Evolutionary conservation across 2,113 vertebrate species (phyloP).

Genomic region (Thomomys bottae): DNA sequence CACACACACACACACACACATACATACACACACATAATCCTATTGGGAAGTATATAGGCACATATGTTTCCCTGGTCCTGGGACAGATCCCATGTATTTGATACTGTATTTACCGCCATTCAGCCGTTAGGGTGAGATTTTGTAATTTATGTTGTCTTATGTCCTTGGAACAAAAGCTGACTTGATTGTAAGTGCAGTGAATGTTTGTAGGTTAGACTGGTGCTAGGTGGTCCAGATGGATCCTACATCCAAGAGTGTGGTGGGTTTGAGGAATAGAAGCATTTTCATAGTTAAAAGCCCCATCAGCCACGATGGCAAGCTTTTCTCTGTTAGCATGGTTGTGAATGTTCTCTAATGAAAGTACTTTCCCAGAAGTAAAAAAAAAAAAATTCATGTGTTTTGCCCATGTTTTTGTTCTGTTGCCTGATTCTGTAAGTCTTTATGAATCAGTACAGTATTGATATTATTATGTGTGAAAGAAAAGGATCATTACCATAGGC

Average conservation of each 20-base stretch:
- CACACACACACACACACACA: not conserved
- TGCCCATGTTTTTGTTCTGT: not conserved
- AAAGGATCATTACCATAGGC: not conserved
- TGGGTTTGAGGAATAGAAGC: not conserved
- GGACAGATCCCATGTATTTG: not conserved
- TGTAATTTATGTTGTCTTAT: not conserved
- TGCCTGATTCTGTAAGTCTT: not conserved
- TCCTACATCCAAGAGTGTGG: not conserved
- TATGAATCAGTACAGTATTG: not conserved
- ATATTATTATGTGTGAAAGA: not conserved
- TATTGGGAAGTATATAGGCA: not conserved
- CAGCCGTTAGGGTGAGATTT: not conserved
- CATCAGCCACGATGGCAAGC: not conserved
- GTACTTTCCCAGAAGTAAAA: slow-evolving; percentile 12
- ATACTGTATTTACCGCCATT: not conserved
- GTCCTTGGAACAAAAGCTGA: slow-evolving; percentile 25
- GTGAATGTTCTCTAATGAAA: slow-evolving; percentile 12
- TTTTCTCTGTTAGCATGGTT: not conserved
- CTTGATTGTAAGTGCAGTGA: not conserved
- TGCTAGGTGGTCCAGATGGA: not conserved
- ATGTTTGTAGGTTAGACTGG: not conserved
- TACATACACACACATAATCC: not conserved
- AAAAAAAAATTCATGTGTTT: no score
- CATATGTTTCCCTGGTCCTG: not conserved
- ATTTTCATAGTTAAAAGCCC: slow-evolving; percentile 13